Conservation (phyloP, 1,140 invertebrate species). For the Lepidurus packardi region DNA sequence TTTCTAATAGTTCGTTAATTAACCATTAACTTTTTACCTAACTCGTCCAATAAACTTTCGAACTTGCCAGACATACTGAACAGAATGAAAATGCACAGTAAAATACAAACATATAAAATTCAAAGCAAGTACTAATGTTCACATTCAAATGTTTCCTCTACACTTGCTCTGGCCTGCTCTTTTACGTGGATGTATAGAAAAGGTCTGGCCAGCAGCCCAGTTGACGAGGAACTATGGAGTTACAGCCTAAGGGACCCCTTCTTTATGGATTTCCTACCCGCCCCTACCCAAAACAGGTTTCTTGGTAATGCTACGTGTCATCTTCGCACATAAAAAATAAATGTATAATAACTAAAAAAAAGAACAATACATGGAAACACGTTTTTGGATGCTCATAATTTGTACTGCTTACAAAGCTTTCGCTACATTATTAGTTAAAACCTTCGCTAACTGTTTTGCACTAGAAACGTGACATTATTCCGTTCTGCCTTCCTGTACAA, state of each 20-base stretch:
- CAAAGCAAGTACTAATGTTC: neutral
- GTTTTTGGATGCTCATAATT: no score
- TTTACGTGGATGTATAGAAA: neutral
- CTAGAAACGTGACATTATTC: no score
- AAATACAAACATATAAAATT: neutral
- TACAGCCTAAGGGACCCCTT: neutral
- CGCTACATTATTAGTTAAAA: no score
- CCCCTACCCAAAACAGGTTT: neutral
- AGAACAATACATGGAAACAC: no score
- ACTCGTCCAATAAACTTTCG: neutral
- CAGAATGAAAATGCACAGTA: neutral
- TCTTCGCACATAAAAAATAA: no score
- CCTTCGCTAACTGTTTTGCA: no score
- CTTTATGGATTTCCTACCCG: neutral
- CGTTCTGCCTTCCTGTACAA: no score
- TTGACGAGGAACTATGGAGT: neutral
- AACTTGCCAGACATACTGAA: neutral
- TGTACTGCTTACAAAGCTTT: no score
- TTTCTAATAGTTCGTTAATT: no score
- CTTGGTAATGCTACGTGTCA: no score
- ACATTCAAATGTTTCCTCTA: neutral
- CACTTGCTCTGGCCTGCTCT: neutral
- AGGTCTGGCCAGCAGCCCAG: neutral
- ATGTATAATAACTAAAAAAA: no score
- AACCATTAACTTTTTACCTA: neutral